A percentile compares a stretch with the other conserved stretches of the same genome.
phyloP scores from a whole-genome alignment of 2,888 invertebrate genomes.

The Unio delphinus region DNA sequence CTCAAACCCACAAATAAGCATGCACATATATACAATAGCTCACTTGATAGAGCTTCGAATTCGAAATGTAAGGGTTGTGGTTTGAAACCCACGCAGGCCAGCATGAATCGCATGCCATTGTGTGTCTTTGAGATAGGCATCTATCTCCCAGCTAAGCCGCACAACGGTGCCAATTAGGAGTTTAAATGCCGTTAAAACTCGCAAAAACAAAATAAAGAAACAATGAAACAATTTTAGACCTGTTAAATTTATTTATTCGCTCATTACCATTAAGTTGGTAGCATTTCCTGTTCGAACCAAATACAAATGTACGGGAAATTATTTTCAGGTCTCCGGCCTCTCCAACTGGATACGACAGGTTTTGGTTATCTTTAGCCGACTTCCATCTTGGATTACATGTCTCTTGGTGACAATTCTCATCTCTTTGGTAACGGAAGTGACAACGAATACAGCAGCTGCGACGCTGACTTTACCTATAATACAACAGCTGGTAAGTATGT shows the following conservation, averaged over 20 bases:
- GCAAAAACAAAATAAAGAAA: background rate
- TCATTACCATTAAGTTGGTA: background rate
- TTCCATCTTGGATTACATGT: slow-evolving; percentile 42
- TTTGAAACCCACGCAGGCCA: too few relatives aligned
- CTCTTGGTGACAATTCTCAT: slow-evolving; percentile 37
- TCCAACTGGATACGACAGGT: slow-evolving; percentile 42
- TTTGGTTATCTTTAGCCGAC: slow-evolving; percentile 36
- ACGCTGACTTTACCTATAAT: slow-evolving; percentile 44
- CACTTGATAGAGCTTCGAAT: too few relatives aligned
- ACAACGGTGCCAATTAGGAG: too few relatives aligned
- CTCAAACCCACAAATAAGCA: too few relatives aligned
- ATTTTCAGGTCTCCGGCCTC: slow-evolving; percentile 47
- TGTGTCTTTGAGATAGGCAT: too few relatives aligned
- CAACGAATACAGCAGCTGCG: slow-evolving; percentile 52
- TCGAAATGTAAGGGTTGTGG: too few relatives aligned
- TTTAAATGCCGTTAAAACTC: too few relatives aligned
- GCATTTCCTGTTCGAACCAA: background rate
- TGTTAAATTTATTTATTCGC: background rate
- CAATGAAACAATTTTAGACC: background rate
- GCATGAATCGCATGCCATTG: too few relatives aligned
- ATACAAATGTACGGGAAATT: background rate
- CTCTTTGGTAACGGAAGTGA: slow-evolving; percentile 49
- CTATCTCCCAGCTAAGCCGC: too few relatives aligned
- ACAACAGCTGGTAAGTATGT: slow-evolving; percentile 36
- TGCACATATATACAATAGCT: too few relatives aligned